These are phyloP conservation scores for Sylvia borin DNA, from an alignment of 2,797 vertebrate genomes.

Conservation along the genomic window DNA sequence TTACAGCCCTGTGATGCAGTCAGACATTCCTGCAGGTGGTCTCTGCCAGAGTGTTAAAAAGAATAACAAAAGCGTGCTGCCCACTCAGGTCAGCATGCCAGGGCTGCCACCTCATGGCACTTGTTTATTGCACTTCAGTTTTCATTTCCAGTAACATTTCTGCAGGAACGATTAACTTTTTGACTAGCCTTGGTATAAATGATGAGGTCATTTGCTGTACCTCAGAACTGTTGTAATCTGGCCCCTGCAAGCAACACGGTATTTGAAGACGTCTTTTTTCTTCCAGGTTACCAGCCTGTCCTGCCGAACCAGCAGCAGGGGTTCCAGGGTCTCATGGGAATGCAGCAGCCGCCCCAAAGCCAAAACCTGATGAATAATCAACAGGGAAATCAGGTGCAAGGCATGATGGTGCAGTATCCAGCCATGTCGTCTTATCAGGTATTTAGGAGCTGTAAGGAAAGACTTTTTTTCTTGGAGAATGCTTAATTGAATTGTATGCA, in stretches of 20 bases:
- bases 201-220: neutral
- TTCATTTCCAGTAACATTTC: neutral
- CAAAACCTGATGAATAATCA: constrained; percentile 81
- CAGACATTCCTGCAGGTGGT: neutral
- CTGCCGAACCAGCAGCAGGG: constrained; percentile 82
- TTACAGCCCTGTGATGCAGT: neutral
- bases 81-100: neutral
- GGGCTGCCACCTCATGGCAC: neutral
- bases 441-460: neutral
- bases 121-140: neutral
- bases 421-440: constrained; percentile 88
- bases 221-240: neutral
- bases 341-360: constrained; percentile 84
- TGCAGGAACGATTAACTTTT: neutral
- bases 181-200: rapidly evolving
- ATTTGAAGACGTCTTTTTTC: neutral
- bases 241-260: neutral
- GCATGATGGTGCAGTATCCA: constrained; percentile 88
- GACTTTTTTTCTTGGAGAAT: neutral
- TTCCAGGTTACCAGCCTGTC: constrained; percentile 85
- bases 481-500: neutral
- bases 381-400: constrained; percentile 82
- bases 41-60: neutral
- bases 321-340: constrained; percentile 82
- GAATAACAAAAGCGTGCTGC: rapidly evolving